Conservation (phyloP, 2,797 vertebrate species). For the Phataginus tetradactyla region DNA sequence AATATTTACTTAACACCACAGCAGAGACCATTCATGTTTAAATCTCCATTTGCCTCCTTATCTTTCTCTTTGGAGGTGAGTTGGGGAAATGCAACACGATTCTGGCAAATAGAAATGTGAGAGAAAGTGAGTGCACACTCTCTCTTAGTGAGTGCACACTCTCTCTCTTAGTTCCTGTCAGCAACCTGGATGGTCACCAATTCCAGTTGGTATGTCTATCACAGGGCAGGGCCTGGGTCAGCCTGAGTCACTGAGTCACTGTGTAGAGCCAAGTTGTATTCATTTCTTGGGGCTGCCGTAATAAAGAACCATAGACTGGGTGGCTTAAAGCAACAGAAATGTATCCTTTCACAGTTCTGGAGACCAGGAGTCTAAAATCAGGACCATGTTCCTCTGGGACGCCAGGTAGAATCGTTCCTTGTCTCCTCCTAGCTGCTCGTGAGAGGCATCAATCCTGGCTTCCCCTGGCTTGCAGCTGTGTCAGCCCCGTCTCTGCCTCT, state of each 20-base stretch:
- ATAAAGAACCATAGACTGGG: not conserved
- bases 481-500: not conserved
- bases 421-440: not conserved
- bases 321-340: not conserved
- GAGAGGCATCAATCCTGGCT: rapidly evolving
- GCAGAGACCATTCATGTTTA: not conserved
- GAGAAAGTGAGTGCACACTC: not conserved
- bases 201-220: not conserved
- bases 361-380: not conserved
- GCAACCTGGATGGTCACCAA: not conserved
- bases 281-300: rapidly evolving
- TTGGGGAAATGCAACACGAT: not conserved
- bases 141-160: not conserved
- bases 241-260: not conserved
- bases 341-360: not conserved
- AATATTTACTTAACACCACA: not conserved
- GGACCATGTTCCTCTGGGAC: not conserved
- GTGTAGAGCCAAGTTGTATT: not conserved
- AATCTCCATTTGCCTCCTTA: not conserved
- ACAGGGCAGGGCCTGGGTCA: not conserved
- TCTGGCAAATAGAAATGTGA: not conserved
- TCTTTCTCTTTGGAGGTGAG: not conserved
- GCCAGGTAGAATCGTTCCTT: not conserved
- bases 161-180: not conserved
- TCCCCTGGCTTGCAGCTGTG: not conserved